Evolutionary conservation across 2,888 invertebrate genomes (phyloP), one percentile per base, ranked within the genome.

Genomic region (Mechanitis mazaeus): DNA sequence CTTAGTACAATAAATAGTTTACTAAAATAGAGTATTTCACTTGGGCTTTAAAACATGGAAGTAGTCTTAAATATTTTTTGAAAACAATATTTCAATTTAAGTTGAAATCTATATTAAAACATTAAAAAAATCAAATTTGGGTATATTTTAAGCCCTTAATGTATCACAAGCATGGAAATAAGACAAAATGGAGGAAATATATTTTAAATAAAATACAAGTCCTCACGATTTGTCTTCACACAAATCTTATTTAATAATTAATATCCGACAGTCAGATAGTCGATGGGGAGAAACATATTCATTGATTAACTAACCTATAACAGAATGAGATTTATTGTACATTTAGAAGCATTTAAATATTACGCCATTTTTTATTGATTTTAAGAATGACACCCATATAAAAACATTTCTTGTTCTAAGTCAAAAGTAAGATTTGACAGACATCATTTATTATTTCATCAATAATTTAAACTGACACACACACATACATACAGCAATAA

Each of bases 191-290:
- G 81, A 91, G 90, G 85, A 87, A 84, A 77, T 68, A 79, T 82
- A 90, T 90, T 91, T 90, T 85, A 65, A 58, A 70, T 69, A 72
- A 85, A 91, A 90, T 90, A 87, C 77, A 77, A 83, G 83, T 91
- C 89, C 90, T 91, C 90, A 65, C 90, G 79, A 79, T 84, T 83
- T 79, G 87, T 87, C 83, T 64, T 64, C 50, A n/a, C 20, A 38
- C 12, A 11, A 38, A 20, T 31, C 11, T 33, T 11, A n/a, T 54
- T 33, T 20, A 45, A 28, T 57, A 38, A 33, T 55, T n/a, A 6
- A 47, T 60, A 58, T 55, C 56, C 46, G 50, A 50, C 50, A 31
- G 3, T 50, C 6, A 9, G 50, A 28, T 50, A 50, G 50, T 50
- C 50, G 50, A 50, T 50, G 50, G 50, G 50, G 35, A 35, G 35